These are phyloP conservation scores for Agrotis segetum DNA, from an alignment of 2,888 invertebrate species.

Conservation along the genomic window DNA sequence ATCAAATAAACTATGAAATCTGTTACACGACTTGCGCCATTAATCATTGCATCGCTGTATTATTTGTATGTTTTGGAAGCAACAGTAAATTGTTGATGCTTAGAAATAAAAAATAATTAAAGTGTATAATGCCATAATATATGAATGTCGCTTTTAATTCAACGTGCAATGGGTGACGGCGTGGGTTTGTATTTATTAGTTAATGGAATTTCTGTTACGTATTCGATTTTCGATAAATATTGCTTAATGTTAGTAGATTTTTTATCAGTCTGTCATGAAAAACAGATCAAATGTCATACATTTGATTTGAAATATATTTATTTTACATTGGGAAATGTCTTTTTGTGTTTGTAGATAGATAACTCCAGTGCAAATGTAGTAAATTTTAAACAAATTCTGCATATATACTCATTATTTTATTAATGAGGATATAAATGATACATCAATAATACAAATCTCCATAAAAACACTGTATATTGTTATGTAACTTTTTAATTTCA, in stretches of 20 bases:
- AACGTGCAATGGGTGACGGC: constrained; percentile 79
- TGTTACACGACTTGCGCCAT: constrained; percentile 77
- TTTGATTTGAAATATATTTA: constrained; percentile 91
- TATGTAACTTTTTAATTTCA: constrained; percentile 86
- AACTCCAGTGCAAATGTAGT: constrained; percentile 85
- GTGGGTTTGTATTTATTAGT: constrained; percentile 82
- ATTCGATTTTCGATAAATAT: constrained; percentile 89
- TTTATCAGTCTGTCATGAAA: constrained; percentile 89
- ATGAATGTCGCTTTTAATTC: constrained; percentile 66
- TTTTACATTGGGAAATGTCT: constrained; percentile 90
- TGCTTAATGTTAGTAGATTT: constrained; percentile 90
- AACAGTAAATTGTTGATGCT: constrained; percentile 46
- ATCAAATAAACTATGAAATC: constrained; percentile 86
- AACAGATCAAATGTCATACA: constrained; percentile 90
- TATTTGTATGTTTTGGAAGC: constrained; percentile 58
- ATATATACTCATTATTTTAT: constrained; percentile 73
- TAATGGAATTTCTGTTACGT: constrained; percentile 87
- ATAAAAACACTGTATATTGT: constrained; percentile 84
- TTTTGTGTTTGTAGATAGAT: constrained; percentile 90
- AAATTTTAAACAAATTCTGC: constrained; percentile 75
- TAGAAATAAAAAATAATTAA: constrained; percentile 48
- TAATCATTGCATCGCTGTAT: constrained; percentile 78
- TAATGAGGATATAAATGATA: constrained; percentile 72
- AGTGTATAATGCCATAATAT: constrained; percentile 63
- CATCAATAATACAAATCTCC: constrained; percentile 75